A percentile compares a stretch with the other conserved stretches of the same genome.
Evolutionary conservation across 1,140 invertebrate species (phyloP).

Genomic region (Yoshiicerus persimilis): DNA sequence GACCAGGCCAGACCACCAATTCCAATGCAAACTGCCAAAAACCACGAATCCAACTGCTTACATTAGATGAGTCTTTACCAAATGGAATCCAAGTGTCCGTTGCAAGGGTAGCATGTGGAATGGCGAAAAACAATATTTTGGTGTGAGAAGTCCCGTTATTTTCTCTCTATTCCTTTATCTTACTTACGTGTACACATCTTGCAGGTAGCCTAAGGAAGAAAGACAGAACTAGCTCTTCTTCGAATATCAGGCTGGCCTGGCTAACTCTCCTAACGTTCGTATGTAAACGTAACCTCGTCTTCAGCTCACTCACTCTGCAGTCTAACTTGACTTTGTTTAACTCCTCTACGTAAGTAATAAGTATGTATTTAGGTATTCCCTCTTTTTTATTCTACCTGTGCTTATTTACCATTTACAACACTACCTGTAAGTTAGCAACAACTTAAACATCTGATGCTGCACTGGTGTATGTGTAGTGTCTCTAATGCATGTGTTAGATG

Average conservation of each 20-base stretch:
- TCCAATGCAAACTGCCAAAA: neutral
- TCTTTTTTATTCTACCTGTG: neutral
- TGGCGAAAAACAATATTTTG: slow-evolving; percentile 20
- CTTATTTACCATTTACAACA: neutral
- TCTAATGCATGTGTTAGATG: too few species aligned
- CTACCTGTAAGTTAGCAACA: neutral
- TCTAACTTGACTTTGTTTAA: neutral
- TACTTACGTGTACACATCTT: neutral
- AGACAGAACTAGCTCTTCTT: neutral
- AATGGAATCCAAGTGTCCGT: neutral
- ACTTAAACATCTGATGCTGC: neutral
- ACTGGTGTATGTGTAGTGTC: too few species aligned
- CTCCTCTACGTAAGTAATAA: neutral
- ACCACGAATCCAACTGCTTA: neutral
- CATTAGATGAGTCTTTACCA: neutral
- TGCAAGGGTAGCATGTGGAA: slow-evolving; percentile 6
- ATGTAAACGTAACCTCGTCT: neutral
- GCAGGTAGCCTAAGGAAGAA: neutral
- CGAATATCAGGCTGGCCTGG: neutral
- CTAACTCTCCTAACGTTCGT: neutral
- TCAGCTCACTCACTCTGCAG: neutral
- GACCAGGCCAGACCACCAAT: neutral
- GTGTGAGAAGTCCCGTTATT: slow-evolving; percentile 8
- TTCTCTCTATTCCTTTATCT: neutral
- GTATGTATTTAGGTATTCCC: neutral